These are phyloP conservation scores for Sus scrofa DNA, from an alignment of 2,113 vertebrate species.

Conservation along the genomic window DNA sequence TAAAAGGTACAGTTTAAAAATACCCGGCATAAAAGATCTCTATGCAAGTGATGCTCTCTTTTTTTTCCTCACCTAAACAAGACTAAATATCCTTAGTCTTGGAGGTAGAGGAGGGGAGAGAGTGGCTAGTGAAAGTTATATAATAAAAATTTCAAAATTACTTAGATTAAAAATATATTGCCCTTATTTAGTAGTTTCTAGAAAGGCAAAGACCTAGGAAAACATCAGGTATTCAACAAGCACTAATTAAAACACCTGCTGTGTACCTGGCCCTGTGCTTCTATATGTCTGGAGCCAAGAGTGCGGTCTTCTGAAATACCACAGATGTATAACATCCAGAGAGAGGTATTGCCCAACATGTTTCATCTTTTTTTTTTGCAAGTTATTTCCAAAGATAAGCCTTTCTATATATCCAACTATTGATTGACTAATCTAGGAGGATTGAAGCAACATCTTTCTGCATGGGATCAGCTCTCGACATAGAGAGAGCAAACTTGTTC, in stretches of 20 bases:
- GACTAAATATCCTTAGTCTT: not conserved
- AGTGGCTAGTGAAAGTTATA: not conserved
- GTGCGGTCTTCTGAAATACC: not conserved
- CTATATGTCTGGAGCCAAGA: not conserved
- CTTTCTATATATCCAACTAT: not conserved
- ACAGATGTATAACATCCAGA: not conserved
- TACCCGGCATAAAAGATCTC: not conserved
- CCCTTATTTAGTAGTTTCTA: not conserved
- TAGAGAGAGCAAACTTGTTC: not conserved
- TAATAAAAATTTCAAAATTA: constrained; percentile 19
- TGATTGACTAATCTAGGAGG: not conserved
- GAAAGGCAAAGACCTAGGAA: not conserved
- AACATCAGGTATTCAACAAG: not conserved
- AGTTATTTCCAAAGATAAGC: not conserved
- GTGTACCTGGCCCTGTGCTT: not conserved
- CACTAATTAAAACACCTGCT: not conserved
- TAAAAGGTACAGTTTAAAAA: constrained; percentile 12
- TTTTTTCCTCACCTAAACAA: not conserved
- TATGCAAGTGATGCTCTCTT: not conserved
- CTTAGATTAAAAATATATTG: not conserved
- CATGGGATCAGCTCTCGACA: not conserved
- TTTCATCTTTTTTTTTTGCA: not conserved
- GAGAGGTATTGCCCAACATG: not conserved
- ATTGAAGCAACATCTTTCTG: not conserved
- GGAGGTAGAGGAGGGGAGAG: not conserved